Evolutionary conservation across 2,888 invertebrate genomes (phyloP).

Genomic region (Polymixis lichenea): DNA sequence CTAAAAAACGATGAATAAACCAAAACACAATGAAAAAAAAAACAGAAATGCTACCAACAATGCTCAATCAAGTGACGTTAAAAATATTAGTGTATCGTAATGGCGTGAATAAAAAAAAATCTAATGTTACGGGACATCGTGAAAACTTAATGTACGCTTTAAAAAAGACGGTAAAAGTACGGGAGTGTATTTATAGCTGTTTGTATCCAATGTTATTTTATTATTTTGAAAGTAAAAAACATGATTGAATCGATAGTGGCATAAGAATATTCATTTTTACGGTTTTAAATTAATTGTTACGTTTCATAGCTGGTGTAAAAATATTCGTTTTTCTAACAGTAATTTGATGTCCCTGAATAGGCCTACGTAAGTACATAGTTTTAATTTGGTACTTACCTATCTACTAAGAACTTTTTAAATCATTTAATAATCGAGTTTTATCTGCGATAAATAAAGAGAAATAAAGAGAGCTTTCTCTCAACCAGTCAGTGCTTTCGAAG

Average conservation of each 20-base stretch:
- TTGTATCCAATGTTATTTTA: conserved; percentile 12
- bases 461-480: neutral
- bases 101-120: no score
- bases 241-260: neutral
- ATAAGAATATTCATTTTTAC: neutral
- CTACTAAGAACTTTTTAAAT: neutral
- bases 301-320: neutral
- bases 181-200: conserved; percentile 17
- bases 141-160: no score
- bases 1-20: no score
- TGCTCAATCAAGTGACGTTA: no score
- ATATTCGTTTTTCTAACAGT: neutral
- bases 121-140: no score
- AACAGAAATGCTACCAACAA: no score
- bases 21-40: no score
- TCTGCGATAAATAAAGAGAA: neutral
- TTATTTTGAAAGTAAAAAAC: neutral
- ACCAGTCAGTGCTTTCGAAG: no score
- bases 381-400: neutral
- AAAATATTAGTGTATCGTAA: no score
- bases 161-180: no score
- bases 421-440: no score
- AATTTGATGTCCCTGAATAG: neutral
- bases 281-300: neutral
- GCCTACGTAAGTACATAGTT: neutral